Percentiles rank a stretch among this genome's conserved stretches.
phyloP scores from a whole-genome alignment of 2,797 vertebrate species.

The Rallus crepitans region DNA sequence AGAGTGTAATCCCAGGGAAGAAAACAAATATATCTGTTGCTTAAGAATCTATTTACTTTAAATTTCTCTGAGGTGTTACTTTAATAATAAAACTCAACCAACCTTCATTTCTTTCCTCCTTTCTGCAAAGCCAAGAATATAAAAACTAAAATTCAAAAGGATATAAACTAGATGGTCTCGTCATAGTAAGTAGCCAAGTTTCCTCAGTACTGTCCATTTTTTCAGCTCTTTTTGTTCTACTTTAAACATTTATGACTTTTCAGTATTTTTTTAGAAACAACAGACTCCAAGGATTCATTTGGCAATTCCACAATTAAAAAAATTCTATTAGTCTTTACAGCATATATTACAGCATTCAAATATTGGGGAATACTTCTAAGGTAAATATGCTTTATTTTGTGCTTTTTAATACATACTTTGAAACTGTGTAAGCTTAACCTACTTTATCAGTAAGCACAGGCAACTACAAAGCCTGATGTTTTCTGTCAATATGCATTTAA shows the following conservation, averaged over 20 bases:
- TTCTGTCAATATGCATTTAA: background rate
- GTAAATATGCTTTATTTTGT: background rate
- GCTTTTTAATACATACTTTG: background rate
- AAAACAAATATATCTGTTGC: background rate
- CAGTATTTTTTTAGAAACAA: background rate
- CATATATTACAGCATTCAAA: background rate
- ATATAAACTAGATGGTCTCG: background rate
- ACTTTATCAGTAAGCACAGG: background rate
- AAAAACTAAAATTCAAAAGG: background rate
- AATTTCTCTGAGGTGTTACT: background rate
- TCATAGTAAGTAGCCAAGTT: background rate
- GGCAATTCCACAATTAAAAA: background rate
- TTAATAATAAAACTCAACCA: background rate
- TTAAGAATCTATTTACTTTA: background rate
- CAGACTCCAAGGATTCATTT: background rate
- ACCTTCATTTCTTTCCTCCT: background rate
- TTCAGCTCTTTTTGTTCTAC: background rate
- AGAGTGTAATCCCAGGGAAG: background rate
- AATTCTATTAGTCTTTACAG: background rate
- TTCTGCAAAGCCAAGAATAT: background rate
- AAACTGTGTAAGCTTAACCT: background rate
- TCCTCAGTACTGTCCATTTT: background rate
- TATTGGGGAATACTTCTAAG: background rate
- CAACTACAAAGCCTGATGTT: background rate
- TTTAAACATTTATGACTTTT: background rate